Conservation (phyloP, 1,140 invertebrate genomes). For the Tribolium madens region DNA sequence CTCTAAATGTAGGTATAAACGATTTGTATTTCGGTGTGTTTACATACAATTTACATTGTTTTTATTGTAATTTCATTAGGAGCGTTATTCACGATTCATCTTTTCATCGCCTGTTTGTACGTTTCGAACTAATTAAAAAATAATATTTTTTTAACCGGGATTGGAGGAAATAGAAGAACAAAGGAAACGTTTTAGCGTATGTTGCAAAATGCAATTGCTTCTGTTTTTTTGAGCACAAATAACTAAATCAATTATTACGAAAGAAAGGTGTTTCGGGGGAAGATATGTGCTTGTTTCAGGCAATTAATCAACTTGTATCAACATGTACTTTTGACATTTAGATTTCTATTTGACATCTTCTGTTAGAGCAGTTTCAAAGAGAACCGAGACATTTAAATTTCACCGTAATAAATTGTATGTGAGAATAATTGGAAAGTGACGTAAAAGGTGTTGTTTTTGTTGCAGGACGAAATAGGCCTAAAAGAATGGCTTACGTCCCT, state of each 20-base stretch:
- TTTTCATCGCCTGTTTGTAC: not conserved
- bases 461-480: conserved; percentile 93
- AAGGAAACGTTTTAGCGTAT: not conserved
- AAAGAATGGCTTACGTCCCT: conserved; percentile 95
- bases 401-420: not conserved
- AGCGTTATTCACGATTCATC: not conserved
- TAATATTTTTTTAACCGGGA: not conserved
- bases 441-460: conserved; percentile 49
- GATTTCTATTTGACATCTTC: not conserved
- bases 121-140: not conserved
- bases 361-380: not conserved
- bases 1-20: not conserved
- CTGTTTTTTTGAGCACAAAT: not conserved
- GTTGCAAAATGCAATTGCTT: not conserved
- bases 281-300: not conserved
- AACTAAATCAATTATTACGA: too few species aligned
- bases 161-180: not conserved
- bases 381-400: not conserved
- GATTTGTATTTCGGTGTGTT: not conserved
- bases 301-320: not conserved
- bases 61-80: not conserved
- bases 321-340: not conserved
- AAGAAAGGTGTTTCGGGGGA: too few species aligned
- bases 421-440: too few species aligned
- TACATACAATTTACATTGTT: not conserved